Evolutionary conservation across 2,113 vertebrate species (phyloP).

Genomic region (Nanorana parkeri): DNA sequence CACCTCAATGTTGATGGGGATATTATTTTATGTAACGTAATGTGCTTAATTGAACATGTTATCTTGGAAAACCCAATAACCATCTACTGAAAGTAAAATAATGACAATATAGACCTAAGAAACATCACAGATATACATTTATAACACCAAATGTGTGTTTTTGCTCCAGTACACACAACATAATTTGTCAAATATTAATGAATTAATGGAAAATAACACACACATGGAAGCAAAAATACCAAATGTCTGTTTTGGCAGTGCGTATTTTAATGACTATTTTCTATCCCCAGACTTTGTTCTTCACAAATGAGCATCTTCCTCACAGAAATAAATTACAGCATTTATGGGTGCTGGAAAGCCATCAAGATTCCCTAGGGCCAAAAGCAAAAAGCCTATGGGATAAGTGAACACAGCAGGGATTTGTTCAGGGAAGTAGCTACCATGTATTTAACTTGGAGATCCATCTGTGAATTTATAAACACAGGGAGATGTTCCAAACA

Average conservation of each 20-base stretch:
- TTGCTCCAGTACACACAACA: background rate
- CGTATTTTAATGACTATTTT: background rate
- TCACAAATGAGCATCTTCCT: background rate
- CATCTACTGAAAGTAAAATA: no score
- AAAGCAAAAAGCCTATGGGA: background rate
- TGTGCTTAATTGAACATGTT: no score
- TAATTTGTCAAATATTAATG: background rate
- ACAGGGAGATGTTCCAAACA: background rate
- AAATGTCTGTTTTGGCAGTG: background rate
- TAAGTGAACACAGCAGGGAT: background rate
- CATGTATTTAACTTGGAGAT: background rate
- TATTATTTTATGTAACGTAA: no score
- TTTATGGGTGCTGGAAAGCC: background rate
- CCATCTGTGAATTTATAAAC: slow-evolving; percentile 47
- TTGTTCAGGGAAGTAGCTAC: background rate
- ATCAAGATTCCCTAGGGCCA: background rate
- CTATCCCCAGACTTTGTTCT: background rate
- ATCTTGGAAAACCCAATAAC: no score
- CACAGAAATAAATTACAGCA: background rate
- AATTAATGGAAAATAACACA: background rate
- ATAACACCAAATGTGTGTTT: background rate
- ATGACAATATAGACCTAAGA: no score
- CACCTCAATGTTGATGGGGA: no score
- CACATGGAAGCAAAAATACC: background rate
- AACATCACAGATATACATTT: background rate